Evolutionary conservation across 2,113 vertebrate species (phyloP).

Genomic region (Piaya cayana): DNA sequence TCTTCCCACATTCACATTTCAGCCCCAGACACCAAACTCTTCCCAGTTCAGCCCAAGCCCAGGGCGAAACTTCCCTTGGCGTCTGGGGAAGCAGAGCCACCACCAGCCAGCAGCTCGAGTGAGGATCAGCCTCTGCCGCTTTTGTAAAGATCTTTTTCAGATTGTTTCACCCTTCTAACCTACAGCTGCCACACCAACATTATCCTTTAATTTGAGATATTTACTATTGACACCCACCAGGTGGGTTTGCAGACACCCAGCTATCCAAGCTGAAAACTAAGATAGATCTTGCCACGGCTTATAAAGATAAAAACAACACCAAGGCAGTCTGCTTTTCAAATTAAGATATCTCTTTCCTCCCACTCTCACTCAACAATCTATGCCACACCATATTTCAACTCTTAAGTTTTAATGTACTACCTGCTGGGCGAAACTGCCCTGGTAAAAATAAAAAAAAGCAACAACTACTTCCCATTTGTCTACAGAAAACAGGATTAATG

Average conservation of each 20-base stretch:
- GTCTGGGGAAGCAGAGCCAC: fast-evolving
- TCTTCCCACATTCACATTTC: not conserved
- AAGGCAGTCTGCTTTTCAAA: not conserved
- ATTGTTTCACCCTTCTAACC: not conserved
- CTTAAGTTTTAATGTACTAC: not conserved
- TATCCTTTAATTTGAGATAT: not conserved
- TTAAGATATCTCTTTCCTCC: not conserved
- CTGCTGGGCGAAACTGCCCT: not conserved
- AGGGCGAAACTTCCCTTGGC: fast-evolving
- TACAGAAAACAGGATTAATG: conserved; percentile 17
- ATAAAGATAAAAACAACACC: not conserved
- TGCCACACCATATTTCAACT: not conserved
- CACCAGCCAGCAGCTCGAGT: not conserved
- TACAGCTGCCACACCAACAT: not conserved
- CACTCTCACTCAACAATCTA: not conserved
- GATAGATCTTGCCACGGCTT: not conserved
- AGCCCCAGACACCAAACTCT: not conserved
- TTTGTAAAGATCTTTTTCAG: not conserved
- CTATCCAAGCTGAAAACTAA: not conserved
- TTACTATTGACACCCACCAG: not conserved
- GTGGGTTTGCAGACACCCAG: not conserved
- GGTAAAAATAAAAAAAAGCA: not conserved
- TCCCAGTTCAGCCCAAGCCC: not conserved
- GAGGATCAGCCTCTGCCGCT: not conserved
- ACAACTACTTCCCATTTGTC: not conserved